phyloP scores from a whole-genome alignment of 2,888 invertebrate species.

The Megamerina dolium region DNA sequence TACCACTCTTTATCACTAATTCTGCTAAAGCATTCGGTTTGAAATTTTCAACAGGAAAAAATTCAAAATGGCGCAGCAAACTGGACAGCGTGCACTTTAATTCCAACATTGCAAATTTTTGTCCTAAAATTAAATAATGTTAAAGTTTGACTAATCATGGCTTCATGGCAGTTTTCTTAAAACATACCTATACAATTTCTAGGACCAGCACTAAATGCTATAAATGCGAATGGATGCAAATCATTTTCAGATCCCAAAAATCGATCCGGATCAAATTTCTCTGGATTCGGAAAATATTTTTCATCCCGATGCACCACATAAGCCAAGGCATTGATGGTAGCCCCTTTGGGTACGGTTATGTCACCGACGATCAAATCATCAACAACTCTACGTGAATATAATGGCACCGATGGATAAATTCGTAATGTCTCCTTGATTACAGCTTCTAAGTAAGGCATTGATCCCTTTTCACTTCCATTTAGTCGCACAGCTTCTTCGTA shows the following conservation, averaged over 20 bases:
- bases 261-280: conserved; percentile 43
- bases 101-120: conserved; percentile 48
- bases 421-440: conserved; percentile 57
- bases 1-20: conserved; percentile 43
- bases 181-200: conserved; percentile 43
- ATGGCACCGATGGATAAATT: conserved; percentile 54
- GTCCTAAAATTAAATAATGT: conserved; percentile 36
- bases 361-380: conserved; percentile 50
- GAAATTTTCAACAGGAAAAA: conserved; percentile 37
- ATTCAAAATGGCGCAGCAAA: conserved; percentile 39
- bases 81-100: conserved; percentile 39
- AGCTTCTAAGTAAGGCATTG: conserved; percentile 54
- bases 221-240: conserved; percentile 42
- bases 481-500: conserved; percentile 46
- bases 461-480: conserved; percentile 43
- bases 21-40: conserved; percentile 36
- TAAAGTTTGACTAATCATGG: neutral
- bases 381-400: conserved; percentile 48
- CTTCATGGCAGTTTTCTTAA: too few species aligned
- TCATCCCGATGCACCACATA: conserved; percentile 51
- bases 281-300: conserved; percentile 50
- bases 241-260: conserved; percentile 35
- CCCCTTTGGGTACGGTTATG: conserved; percentile 46
- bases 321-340: conserved; percentile 41
- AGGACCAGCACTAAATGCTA: conserved; percentile 45